These are phyloP conservation scores for Pangasius krempfi DNA, from an alignment of 2,797 vertebrate species.

Conservation along the genomic window DNA sequence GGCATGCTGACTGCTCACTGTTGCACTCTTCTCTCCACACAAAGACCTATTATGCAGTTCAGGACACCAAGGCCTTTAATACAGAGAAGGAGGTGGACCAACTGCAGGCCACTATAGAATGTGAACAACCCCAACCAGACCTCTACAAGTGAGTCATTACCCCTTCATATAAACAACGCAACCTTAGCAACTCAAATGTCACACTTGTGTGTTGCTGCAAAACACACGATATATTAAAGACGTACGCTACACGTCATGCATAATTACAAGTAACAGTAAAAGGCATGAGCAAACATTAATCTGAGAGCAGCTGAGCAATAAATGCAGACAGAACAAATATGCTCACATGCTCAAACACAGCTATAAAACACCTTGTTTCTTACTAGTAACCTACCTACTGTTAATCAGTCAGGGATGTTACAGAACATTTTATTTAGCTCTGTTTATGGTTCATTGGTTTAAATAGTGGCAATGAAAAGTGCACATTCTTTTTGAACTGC, in stretches of 20 bases:
- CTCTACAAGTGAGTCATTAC: slow-evolving; percentile 90
- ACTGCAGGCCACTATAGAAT: slow-evolving; percentile 92
- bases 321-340: neutral
- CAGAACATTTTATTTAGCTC: neutral
- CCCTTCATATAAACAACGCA: neutral
- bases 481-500: neutral
- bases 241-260: neutral
- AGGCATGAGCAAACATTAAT: neutral
- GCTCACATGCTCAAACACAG: neutral
- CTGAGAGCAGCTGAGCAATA: neutral
- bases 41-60: slow-evolving; percentile 91
- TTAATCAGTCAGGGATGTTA: neutral
- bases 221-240: neutral
- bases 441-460: neutral
- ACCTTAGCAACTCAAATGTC: neutral
- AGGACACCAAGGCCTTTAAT: slow-evolving; percentile 92
- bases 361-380: neutral
- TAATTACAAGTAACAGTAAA: neutral
- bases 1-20: neutral
- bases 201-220: neutral
- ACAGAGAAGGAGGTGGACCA: slow-evolving; percentile 85
- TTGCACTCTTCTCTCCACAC: slow-evolving; percentile 47
- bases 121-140: slow-evolving; percentile 96
- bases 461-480: neutral
- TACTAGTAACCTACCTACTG: neutral